Percentiles rank a stretch among this genome's conserved stretches.
Conservation (phyloP, 2,113 vertebrate species). For the Cavia aperea region DNA sequence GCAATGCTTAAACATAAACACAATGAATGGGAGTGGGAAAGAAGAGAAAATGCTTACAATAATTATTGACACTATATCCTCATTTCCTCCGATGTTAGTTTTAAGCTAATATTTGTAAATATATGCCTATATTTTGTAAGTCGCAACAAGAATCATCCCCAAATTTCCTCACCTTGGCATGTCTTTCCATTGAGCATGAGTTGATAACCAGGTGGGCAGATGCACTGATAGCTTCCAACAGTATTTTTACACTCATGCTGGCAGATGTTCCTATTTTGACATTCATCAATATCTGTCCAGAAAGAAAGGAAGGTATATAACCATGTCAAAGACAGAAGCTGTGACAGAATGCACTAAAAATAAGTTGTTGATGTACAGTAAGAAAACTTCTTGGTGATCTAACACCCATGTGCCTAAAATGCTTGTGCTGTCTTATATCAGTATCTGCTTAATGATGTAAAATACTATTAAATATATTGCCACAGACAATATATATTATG, state of each 20-base stretch:
- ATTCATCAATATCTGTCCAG: conserved; percentile 91
- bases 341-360: neutral
- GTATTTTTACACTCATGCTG: conserved; percentile 96
- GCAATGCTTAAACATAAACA: neutral
- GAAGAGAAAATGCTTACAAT: neutral
- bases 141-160: neutral
- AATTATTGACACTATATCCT: neutral
- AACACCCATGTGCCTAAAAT: neutral
- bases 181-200: conserved; percentile 91
- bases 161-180: conserved; percentile 85
- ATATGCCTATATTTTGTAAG: no score
- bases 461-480: neutral
- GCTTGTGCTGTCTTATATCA: neutral
- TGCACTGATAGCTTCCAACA: conserved; percentile 88
- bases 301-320: conserved; percentile 16
- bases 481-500: neutral
- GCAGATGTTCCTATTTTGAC: conserved; percentile 87
- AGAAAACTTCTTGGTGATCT: neutral
- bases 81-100: neutral
- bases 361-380: neutral
- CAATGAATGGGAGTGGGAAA: neutral
- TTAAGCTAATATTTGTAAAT: neutral
- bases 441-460: neutral
- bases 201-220: conserved; percentile 89
- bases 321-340: neutral